phyloP scores from a whole-genome alignment of 2,113 vertebrate genomes.

The Pholis gunnellus region DNA sequence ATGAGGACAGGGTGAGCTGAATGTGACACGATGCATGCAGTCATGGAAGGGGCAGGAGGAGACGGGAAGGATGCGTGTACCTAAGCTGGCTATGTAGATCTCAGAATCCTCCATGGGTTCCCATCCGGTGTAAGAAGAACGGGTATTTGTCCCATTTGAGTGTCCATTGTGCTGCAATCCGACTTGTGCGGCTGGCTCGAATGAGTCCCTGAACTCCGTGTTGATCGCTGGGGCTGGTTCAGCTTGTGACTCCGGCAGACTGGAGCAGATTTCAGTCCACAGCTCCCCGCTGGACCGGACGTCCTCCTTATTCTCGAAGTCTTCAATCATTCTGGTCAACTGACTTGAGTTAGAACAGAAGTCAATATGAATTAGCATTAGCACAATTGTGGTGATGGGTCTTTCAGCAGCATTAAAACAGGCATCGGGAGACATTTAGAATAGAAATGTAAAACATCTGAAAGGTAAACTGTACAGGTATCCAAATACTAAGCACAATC shows the following conservation, averaged over 20 bases:
- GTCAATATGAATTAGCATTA: constrained; percentile 8
- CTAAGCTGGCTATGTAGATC: constrained; percentile 92
- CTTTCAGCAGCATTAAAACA: background rate
- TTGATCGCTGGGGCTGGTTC: constrained; percentile 56
- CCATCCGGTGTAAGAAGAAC: constrained; percentile 84
- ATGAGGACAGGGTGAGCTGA: background rate
- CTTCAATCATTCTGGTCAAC: constrained; percentile 88
- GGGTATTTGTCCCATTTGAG: constrained; percentile 14
- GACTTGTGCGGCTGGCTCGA: constrained; percentile 76
- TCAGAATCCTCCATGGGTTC: constrained; percentile 94
- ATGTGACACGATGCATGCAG: background rate
- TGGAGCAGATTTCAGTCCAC: constrained; percentile 94
- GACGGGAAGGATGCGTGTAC: constrained; percentile 68
- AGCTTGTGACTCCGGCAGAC: constrained; percentile 79
- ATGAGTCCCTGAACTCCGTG: constrained; percentile 91
- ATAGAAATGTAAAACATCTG: background rate
- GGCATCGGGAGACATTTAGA: background rate
- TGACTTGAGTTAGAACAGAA: constrained; percentile 3
- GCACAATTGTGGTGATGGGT: background rate
- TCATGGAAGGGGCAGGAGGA: background rate
- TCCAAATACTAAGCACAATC: background rate
- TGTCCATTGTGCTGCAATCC: constrained; percentile 44
- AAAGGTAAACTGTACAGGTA: background rate
- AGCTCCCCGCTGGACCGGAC: constrained; percentile 88
- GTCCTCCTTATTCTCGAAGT: constrained; percentile 76